phyloP scores from a whole-genome alignment of 1,140 invertebrate genomes.

The Monomorium pharaonis region DNA sequence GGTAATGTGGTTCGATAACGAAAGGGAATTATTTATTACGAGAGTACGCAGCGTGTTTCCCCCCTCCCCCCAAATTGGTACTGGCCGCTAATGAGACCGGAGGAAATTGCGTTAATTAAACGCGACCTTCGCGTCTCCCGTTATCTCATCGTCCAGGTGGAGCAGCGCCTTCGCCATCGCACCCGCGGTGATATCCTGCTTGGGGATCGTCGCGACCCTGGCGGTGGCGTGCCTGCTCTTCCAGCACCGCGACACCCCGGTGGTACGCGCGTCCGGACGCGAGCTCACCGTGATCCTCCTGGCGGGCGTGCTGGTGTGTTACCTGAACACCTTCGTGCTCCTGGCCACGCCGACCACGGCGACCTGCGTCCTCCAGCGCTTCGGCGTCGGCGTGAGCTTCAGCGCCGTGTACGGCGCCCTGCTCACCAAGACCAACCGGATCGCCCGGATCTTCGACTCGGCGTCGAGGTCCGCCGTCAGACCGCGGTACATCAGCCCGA shows the following conservation, averaged over 20 bases:
- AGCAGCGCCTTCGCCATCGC: conserved; percentile 88
- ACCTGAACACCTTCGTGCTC: conserved; percentile 88
- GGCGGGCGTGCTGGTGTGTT: conserved; percentile 88
- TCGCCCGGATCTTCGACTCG: conserved; percentile 91
- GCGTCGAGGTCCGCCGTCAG: conserved; percentile 88
- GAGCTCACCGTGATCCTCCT: conserved; percentile 93
- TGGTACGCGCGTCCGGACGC: conserved; percentile 93
- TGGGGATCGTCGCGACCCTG: conserved; percentile 89
- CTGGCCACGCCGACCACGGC: conserved; percentile 87
- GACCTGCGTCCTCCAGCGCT: conserved; percentile 88
- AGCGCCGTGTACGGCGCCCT: conserved; percentile 91
- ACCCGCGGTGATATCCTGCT: conserved; percentile 87
- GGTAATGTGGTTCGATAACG: background rate
- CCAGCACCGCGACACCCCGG: conserved; percentile 91
- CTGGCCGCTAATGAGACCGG: background rate
- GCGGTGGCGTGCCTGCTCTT: conserved; percentile 89
- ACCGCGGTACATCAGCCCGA: conserved; percentile 91
- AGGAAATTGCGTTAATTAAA: background rate
- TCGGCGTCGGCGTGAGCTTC: conserved; percentile 90
- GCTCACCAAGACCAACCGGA: conserved; percentile 92
- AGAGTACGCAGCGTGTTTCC: background rate
- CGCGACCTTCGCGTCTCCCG: background rate
- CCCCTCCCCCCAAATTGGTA: too few species aligned
- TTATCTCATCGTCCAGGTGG: conserved; percentile 83
- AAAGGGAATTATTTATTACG: background rate